Base-by-base conservation (phyloP, 2,797 vertebrate genomes). In the Intellagama lesueurii region DNA sequence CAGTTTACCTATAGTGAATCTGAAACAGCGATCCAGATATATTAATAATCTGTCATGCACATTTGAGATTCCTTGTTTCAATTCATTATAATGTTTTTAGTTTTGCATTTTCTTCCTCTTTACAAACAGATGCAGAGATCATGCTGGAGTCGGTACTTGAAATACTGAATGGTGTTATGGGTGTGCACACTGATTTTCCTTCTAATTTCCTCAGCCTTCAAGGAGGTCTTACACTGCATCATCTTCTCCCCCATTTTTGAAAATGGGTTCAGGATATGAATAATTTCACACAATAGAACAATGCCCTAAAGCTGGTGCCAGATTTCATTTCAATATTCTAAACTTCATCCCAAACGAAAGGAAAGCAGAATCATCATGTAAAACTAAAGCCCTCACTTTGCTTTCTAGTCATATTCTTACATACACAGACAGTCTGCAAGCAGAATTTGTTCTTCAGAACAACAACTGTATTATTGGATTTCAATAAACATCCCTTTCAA, bases 401-500 rank as follows among this genome's bases (percentile, higher is more conserved):
- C 22, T 73, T 52, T 72, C n/a, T 4, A 56, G 7, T 35, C 22
- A 72, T 1, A 56, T 80, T 44, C 72, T 60, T 88, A 83, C 70
- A 87, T 88, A 78, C 66, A 19, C 9, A 69, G 44, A 52, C 24
- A 49, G 5, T 49, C 32, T 66, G 7, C 52, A 77, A 66, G 35
- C 19, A 66, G 5, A 89, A 92, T 89, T 17, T 83, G 7, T 1
- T 87, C n/a, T 89, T 2, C 22, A 89, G 49, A 30, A 52, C n/a
- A 68, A 11, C 28, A 80, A 79, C 49, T 72, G 3, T 85, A 81
- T 64, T 2, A 49, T 47, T 30, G 32, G 35, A 3, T 52, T 85
- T 40, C 70, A 17, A 56, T 40, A 88, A 93, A 88, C 86, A 30
- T 88, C 80, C 76, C 26, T 84, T 88, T 88, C 28, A 44, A 30